Evolutionary conservation across 2,797 vertebrate genomes (phyloP).

Genomic region (Centroberyx gerrardi): DNA sequence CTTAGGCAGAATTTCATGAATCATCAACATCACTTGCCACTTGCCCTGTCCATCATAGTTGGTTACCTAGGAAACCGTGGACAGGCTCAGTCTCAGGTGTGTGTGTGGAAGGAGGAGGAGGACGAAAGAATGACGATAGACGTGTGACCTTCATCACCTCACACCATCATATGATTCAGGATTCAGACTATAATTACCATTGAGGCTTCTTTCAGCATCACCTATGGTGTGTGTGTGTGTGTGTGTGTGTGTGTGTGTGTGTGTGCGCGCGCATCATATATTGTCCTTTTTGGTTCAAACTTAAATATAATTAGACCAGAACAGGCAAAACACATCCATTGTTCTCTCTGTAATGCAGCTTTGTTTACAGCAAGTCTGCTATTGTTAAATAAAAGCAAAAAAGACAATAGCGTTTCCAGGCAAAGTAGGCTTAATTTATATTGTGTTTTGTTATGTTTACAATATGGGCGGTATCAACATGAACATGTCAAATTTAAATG

Average conservation of each 20-base stretch:
- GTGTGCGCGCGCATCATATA: background rate
- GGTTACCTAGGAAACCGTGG: constrained; percentile 35
- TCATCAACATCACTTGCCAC: constrained; percentile 21
- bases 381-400: background rate
- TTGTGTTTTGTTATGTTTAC: no score
- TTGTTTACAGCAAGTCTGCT: constrained; percentile 5
- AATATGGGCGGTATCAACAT: no score
- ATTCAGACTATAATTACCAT: constrained; percentile 32
- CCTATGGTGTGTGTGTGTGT: background rate
- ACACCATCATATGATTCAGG: constrained; percentile 28
- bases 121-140: constrained; percentile 14
- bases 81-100: constrained; percentile 22
- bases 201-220: background rate
- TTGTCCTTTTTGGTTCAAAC: constrained; percentile 6
- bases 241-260: background rate
- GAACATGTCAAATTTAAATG: no score
- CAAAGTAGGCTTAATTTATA: no score
- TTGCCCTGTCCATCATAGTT: constrained; percentile 29
- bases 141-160: constrained; percentile 32
- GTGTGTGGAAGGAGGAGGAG: constrained; percentile 6
- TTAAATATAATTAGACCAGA: background rate
- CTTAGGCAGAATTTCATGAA: constrained; percentile 26
- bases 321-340: constrained; percentile 9
- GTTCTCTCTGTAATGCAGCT: background rate
- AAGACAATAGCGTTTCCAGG: background rate